These are phyloP conservation scores for Meloidogyne hapla DNA, from an alignment of 1,140 invertebrate genomes.

Conservation along the genomic window DNA sequence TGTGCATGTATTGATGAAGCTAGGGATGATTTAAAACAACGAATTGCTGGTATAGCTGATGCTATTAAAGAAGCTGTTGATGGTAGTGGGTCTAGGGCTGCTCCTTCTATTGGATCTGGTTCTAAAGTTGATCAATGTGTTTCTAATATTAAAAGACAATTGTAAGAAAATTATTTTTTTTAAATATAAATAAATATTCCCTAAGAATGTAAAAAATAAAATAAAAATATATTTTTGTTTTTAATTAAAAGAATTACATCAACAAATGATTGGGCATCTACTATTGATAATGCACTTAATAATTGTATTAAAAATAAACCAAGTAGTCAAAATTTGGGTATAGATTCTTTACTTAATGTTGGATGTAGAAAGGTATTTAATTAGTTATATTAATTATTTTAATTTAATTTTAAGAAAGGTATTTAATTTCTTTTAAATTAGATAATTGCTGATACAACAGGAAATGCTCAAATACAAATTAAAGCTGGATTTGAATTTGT, in stretches of 20 bases:
- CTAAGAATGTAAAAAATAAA: no score
- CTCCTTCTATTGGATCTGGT: slow-evolving; percentile 39
- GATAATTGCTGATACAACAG: slow-evolving; percentile 63
- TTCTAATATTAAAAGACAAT: slow-evolving; percentile 59
- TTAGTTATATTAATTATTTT: background rate
- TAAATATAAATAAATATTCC: no score
- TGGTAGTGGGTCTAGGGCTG: slow-evolving; percentile 19
- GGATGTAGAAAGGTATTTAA: slow-evolving; percentile 59
- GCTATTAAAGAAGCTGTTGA: slow-evolving; percentile 58
- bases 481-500: slow-evolving; percentile 64
- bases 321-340: slow-evolving; percentile 58
- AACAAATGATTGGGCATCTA: slow-evolving; percentile 61
- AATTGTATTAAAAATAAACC: slow-evolving; percentile 62
- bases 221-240: slow-evolving; percentile 12
- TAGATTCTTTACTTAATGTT: slow-evolving; percentile 62
- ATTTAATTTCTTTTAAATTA: slow-evolving; percentile 21
- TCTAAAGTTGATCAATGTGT: slow-evolving; percentile 60
- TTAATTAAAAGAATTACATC: slow-evolving; percentile 51
- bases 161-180: no score
- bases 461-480: slow-evolving; percentile 55
- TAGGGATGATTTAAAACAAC: slow-evolving; percentile 55
- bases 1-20: slow-evolving; percentile 63
- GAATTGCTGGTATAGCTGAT: slow-evolving; percentile 60
- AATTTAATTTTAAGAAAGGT: slow-evolving; percentile 16
- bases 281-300: slow-evolving; percentile 60